phyloP scores from a whole-genome alignment of 2,797 vertebrate genomes.

The Ficedula albicollis region DNA sequence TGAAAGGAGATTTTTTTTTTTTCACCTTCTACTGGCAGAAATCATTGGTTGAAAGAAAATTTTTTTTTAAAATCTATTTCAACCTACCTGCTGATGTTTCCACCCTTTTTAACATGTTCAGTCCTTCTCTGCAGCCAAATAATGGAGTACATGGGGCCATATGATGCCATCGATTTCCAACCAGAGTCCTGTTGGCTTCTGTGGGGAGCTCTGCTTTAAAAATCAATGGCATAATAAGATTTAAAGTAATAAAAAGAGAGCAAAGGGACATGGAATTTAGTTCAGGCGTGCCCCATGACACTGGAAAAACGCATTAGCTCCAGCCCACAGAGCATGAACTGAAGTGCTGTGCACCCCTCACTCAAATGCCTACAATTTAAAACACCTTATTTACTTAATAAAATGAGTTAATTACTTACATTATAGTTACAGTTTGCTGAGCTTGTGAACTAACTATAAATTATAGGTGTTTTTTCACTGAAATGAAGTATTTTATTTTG shows the following conservation, averaged over 20 bases:
- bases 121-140: neutral
- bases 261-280: neutral
- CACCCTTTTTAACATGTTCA: neutral
- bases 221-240: constrained; percentile 37
- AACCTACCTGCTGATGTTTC: neutral
- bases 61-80: neutral
- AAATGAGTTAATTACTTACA: neutral
- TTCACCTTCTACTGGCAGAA: neutral
- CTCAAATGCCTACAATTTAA: neutral
- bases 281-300: neutral
- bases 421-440: neutral
- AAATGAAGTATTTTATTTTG: neutral
- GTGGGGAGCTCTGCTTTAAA: constrained; percentile 5
- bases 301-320: neutral
- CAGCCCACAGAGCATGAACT: neutral
- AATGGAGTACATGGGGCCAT: neutral
- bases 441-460: neutral
- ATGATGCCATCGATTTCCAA: neutral
- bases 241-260: constrained; percentile 31
- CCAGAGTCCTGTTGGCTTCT: neutral
- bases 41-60: neutral
- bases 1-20: neutral
- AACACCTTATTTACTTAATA: neutral
- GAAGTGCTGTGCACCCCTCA: fast-evolving
- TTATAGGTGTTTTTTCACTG: neutral